A percentile compares a stretch with the other conserved stretches of the same genome.
These are phyloP conservation scores for Drosophila robusta DNA, from an alignment of 2,888 invertebrate genomes.

Conservation along the genomic window DNA sequence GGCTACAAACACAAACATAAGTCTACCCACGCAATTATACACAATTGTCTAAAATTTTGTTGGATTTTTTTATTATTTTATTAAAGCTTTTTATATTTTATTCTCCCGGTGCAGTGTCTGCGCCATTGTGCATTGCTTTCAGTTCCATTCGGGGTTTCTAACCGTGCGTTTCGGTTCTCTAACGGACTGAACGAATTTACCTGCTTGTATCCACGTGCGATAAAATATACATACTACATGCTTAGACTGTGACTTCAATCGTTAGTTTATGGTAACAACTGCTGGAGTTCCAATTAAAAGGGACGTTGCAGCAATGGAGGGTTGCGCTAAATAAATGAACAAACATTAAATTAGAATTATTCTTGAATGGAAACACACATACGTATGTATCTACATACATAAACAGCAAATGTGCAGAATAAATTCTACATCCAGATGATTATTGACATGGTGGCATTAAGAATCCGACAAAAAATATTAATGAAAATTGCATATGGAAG, in stretches of 20 bases:
- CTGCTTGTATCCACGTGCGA: not conserved
- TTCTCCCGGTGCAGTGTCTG: constrained; percentile 38
- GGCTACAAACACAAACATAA: constrained; percentile 15
- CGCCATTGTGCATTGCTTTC: constrained; percentile 49
- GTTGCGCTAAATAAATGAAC: not conserved
- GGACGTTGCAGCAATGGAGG: constrained; percentile 5
- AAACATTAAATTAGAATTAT: not conserved
- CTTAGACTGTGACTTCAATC: not conserved
- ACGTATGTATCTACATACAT: not conserved
- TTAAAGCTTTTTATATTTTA: constrained; percentile 56
- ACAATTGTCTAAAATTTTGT: constrained; percentile 53
- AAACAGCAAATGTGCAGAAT: constrained; percentile 3
- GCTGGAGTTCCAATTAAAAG: not conserved
- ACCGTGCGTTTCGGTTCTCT: constrained; percentile 48
- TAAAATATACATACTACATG: not conserved
- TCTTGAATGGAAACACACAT: constrained; percentile 1
- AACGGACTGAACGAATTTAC: constrained; percentile 8
- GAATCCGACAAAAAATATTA: constrained; percentile 60
- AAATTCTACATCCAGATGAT: constrained; percentile 14
- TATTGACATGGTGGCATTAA: constrained; percentile 38
- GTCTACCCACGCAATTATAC: constrained; percentile 25
- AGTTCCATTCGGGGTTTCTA: constrained; percentile 57
- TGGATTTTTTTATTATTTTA: constrained; percentile 52
- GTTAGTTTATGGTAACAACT: constrained; percentile 1
- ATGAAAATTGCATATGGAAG: constrained; percentile 82